Percentiles rank a stretch among this genome's conserved stretches.
phyloP scores from a whole-genome alignment of 2,797 vertebrate species.

The Sebastiscus tertius region DNA sequence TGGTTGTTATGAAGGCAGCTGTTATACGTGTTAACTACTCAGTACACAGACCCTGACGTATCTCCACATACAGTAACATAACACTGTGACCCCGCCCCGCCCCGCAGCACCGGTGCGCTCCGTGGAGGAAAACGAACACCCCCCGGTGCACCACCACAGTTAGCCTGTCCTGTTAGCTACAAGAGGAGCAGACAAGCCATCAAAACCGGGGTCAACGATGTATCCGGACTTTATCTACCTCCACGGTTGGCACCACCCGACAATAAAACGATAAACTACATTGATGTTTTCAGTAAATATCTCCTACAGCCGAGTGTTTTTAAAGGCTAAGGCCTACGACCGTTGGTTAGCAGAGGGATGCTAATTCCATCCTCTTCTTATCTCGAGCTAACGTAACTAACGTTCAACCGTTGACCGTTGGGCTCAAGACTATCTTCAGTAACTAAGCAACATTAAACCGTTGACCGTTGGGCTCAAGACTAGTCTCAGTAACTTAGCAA shows the following conservation, averaged over 20 bases:
- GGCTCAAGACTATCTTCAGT: constrained; percentile 35
- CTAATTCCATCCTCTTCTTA: constrained; percentile 63
- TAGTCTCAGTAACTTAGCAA: too few relatives aligned
- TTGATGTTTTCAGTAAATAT: neutral
- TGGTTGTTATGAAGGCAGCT: neutral
- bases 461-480: too few relatives aligned
- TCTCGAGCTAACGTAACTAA: constrained; percentile 44
- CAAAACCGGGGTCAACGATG: constrained; percentile 1
- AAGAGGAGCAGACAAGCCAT: constrained; percentile 14
- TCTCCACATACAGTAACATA: neutral
- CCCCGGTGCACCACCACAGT: constrained; percentile 40
- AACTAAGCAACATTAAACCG: neutral
- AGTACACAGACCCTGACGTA: too few relatives aligned
- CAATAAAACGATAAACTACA: neutral
- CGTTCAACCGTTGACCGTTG: constrained; percentile 8
- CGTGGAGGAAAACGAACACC: constrained; percentile 53
- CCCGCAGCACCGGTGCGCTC: constrained; percentile 44
- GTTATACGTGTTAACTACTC: neutral
- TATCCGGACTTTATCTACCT: neutral
- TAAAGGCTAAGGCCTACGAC: constrained; percentile 34
- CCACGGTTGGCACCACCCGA: neutral
- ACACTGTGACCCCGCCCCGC: constrained; percentile 17
- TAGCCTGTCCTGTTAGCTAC: constrained; percentile 67
- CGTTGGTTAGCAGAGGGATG: constrained; percentile 47
- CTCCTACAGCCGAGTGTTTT: neutral